Evolutionary conservation across 2,797 vertebrate species (phyloP).

Genomic region (Microctenopoma lineatum): DNA sequence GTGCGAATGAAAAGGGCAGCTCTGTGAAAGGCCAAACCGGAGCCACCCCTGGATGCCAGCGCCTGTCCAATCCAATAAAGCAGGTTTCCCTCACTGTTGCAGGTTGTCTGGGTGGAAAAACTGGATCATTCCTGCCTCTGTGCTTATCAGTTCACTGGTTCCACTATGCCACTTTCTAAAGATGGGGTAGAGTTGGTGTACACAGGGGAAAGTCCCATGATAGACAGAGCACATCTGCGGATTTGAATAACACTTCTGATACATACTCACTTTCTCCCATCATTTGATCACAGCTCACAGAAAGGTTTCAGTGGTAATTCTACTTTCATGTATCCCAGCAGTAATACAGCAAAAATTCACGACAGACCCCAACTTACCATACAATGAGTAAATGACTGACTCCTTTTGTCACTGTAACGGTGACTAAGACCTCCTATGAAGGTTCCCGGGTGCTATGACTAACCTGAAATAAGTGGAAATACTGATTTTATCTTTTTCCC

Average conservation of each 20-base stretch:
- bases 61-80: conserved; percentile 91
- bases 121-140: conserved; percentile 63
- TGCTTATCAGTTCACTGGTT: conserved; percentile 51
- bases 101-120: conserved; percentile 66
- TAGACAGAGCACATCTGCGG: conserved; percentile 41
- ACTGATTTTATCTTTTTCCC: not conserved
- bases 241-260: conserved; percentile 50
- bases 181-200: conserved; percentile 19
- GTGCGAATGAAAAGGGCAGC: conserved; percentile 87
- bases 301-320: conserved; percentile 25
- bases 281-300: not conserved
- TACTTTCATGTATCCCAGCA: not conserved
- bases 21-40: conserved; percentile 84
- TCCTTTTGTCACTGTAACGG: conserved; percentile 7
- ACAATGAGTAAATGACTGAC: conserved; percentile 40
- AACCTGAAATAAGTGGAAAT: conserved; percentile 30
- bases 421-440: conserved; percentile 61
- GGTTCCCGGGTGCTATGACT: conserved; percentile 44
- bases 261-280: conserved; percentile 50
- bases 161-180: conserved; percentile 43
- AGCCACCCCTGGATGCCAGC: conserved; percentile 85
- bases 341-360: conserved; percentile 30
- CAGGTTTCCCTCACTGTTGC: conserved; percentile 76
- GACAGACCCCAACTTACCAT: conserved; percentile 15
- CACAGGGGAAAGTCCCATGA: conserved; percentile 39